Base-by-base conservation (phyloP, 2,888 invertebrate species). In the Camptogramma bilineatum region DNA sequence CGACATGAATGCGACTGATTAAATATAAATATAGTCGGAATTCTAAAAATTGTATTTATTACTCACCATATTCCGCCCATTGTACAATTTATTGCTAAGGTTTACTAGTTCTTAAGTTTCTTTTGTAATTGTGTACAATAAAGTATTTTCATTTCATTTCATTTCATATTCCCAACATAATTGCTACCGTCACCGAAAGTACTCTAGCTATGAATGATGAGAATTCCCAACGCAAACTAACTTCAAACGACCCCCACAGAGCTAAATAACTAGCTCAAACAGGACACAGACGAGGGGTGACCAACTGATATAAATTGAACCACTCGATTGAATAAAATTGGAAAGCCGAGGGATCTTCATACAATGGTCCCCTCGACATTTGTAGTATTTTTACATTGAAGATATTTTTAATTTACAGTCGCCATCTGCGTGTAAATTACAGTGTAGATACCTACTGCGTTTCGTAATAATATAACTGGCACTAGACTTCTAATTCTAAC, bases 211-310 rank as follows among this genome's bases (percentile, higher is more conserved):
- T 13, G 44, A 17, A 50, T 61, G 56, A 52, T 28, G 42, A 28
- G 42, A 10, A 50, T 39, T 48, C 10, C 19, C 24, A 52, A 34
- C n/a, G 18, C 44, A 18, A 46, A 62, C 42, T 51, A 46, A 46
- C 50, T 34, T 16, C 8, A 19, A 28, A 31, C 21, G 64, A 39
- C 65, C 52, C 65, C 57, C 64, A 42, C 48, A 0, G 44, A 48
- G 61, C 44, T 44, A 8, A 46, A 31, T 44, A 46, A 28, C 42
- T 19, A 5, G 42, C 19, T 8, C 17, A 21, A 28, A 18, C 18
- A 56, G 17, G 24, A 17, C 51, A 51, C 64, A 65, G 31, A 57
- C 60, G 48, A 50, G 46, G 57, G 65, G 56, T 18, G 44, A 48
- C 54, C 50, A 44, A 47, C 61, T 44, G 53, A 53, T 46, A 61